Base-by-base conservation (phyloP, 1,140 invertebrate species). In the Saccostrea echinata region DNA sequence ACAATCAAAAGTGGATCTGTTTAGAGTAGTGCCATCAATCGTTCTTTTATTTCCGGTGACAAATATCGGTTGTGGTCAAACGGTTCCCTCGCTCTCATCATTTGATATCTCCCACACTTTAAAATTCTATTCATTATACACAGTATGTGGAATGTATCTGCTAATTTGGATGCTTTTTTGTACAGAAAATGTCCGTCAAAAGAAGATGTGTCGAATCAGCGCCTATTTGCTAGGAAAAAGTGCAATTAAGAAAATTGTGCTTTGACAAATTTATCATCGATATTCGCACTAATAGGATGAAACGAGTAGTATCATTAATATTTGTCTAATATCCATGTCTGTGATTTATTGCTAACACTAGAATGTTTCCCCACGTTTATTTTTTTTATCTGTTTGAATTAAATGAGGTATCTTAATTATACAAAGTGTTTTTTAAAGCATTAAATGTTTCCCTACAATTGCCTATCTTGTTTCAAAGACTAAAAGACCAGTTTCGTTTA, bases 11-110 rank as follows among this genome's bases (percentile, higher is more conserved):
- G 81, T 83, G 81, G 81, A 52, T 83, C 33, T 82, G 33, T 9
- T 83, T 53, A 53, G 21, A 83, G 35, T 27, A 9, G 9, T 52
- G 81, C 51, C 35, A 83, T 83, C 81, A 83, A 83, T 83, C 81
- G 81, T 83, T 83, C 81, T 83, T 83, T 53, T 83, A 83, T 83
- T 83, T 83, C 81, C 81, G 81, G 81, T 83, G 81, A 83, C 81
- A 83, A 83, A 83, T 83, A 53, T n/a, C 51, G 35, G 81, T 83
- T 83, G 18, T 83, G 81, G 81, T 83, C 81, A 83, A 24, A 83
- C 35, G 51, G 21, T 52, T 83, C 35, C 51, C 21, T 24, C 35
- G 18, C 21, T 83, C 35, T 83, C 35, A 12, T n/a, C 43, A 51
- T 24, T 83, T n/a, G 81, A 30, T 52, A 51, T 83, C 51, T 21